Conservation (phyloP, 2,797 vertebrate species). For the Pachyuromys duprasi region DNA sequence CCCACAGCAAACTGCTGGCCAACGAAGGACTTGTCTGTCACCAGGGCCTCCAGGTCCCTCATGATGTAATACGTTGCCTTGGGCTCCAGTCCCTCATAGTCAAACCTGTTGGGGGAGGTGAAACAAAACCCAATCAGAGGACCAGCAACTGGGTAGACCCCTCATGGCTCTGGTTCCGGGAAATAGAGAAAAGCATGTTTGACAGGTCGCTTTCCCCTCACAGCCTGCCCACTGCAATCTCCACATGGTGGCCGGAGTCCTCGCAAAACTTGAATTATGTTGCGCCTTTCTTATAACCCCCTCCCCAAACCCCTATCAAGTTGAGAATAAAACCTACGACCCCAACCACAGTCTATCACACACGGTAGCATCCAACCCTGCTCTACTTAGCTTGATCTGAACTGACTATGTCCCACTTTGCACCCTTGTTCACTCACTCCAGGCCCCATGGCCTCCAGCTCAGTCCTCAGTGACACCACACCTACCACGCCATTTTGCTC, state of each 20-base stretch:
- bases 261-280: background rate
- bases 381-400: background rate
- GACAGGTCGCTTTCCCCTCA: background rate
- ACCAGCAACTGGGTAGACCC: background rate
- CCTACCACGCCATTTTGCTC: background rate
- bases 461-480: background rate
- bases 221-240: background rate
- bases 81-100: conserved; percentile 97
- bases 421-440: background rate
- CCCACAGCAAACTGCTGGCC: conserved; percentile 98
- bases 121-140: conserved; percentile 48
- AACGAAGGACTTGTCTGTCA: conserved; percentile 95
- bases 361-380: accelerated
- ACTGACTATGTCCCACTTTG: background rate
- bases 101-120: conserved; percentile 90
- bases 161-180: background rate
- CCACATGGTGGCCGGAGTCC: background rate
- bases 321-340: background rate
- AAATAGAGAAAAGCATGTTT: background rate
- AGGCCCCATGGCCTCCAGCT: background rate
- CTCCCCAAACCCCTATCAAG: background rate
- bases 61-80: conserved; percentile 95
- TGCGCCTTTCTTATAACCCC: background rate
- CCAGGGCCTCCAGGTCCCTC: conserved; percentile 95
- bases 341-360: background rate